These are phyloP conservation scores for Typhlichthys subterraneus DNA, from an alignment of 2,797 vertebrate species.

Conservation along the genomic window DNA sequence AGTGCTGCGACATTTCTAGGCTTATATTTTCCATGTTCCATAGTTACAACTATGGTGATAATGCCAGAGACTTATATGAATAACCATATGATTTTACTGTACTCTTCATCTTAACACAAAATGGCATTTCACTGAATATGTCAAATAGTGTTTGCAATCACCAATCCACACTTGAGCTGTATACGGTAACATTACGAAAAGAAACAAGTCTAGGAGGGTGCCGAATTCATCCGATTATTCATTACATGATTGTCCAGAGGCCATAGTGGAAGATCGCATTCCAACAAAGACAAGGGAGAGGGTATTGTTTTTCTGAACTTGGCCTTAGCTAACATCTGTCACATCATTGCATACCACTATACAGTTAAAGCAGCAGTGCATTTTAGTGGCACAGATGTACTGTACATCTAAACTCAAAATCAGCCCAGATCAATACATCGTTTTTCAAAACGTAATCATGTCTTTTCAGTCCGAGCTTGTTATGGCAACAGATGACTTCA, in stretches of 20 bases:
- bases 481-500: constrained; percentile 40
- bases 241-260: not conserved
- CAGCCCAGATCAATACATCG: constrained; percentile 9
- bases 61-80: not conserved
- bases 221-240: too few relatives aligned
- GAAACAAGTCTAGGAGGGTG: not conserved
- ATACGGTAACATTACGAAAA: not conserved
- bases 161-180: not conserved
- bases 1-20: constrained; percentile 1
- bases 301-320: constrained; percentile 1
- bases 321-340: not conserved
- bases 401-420: not conserved
- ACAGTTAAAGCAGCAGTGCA: too few relatives aligned
- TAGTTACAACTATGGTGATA: constrained; percentile 2
- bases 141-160: not conserved
- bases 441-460: constrained; percentile 15
- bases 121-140: not conserved
- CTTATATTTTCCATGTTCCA: constrained; percentile 6
- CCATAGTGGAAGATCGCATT: not conserved
- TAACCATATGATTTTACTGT: constrained; percentile 6
- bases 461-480: constrained; percentile 6
- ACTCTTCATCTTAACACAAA: constrained; percentile 3
- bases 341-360: not conserved
- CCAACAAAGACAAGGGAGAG: not conserved
- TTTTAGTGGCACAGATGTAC: too few relatives aligned